Conservation (phyloP, 1,140 invertebrate genomes). For the Scaptodrosophila lebanonensis region DNA sequence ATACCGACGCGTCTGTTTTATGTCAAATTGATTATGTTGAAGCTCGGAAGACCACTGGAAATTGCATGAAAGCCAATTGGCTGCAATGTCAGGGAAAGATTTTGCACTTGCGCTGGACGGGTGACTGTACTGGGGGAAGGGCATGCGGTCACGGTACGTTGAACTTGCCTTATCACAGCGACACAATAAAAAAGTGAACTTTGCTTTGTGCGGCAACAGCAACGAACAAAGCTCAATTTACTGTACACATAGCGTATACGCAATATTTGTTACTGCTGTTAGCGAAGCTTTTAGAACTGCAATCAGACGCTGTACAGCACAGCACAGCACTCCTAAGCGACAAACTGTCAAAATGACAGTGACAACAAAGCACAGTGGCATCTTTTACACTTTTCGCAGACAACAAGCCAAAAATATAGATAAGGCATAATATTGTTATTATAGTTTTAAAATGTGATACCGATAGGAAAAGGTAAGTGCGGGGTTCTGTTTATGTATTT, state of each 20-base stretch:
- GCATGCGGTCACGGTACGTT: conserved; percentile 28
- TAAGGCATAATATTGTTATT: too few species aligned
- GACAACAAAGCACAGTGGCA: not conserved
- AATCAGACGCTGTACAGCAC: conserved; percentile 11
- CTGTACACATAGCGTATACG: conserved; percentile 54
- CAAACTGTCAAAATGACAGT: not conserved
- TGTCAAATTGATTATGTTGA: too few species aligned
- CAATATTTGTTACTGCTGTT: conserved; percentile 3
- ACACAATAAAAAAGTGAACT: conserved; percentile 61
- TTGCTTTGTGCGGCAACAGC: conserved; percentile 15
- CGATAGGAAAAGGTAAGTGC: too few species aligned
- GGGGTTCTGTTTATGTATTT: too few species aligned
- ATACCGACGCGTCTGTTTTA: too few species aligned
- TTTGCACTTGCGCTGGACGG: conserved; percentile 9
- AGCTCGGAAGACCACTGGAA: too few species aligned
- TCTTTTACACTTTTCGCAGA: too few species aligned
- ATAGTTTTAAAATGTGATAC: too few species aligned
- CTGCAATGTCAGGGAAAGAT: too few species aligned
- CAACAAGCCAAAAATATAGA: too few species aligned
- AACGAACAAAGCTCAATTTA: conserved; percentile 63
- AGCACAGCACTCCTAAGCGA: not conserved
- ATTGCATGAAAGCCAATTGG: too few species aligned
- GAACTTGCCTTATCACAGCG: conserved; percentile 40
- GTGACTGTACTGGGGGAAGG: conserved; percentile 2
- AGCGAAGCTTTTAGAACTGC: conserved; percentile 13